A percentile compares a stretch with the other conserved stretches of the same genome.
phyloP scores from a whole-genome alignment of 2,888 invertebrate species.

The Phortica magna region DNA sequence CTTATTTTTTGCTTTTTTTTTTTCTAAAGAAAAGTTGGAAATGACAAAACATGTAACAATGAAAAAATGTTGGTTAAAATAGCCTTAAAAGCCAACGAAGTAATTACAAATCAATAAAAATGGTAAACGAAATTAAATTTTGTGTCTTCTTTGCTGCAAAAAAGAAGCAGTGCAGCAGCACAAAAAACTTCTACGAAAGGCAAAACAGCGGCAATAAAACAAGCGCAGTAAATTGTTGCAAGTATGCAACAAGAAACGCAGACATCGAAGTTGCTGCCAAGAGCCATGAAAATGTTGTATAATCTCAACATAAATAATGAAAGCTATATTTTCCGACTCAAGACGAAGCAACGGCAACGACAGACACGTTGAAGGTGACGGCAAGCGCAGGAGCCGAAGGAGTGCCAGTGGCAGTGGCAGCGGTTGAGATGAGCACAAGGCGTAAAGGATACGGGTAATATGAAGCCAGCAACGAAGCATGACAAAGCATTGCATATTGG shows the following conservation, averaged over 20 bases:
- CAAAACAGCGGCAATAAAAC: background rate
- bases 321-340: slow-evolving; percentile 52
- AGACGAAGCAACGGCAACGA: background rate
- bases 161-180: background rate
- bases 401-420: background rate
- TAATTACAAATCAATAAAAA: slow-evolving; percentile 4
- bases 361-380: background rate
- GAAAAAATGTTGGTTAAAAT: background rate
- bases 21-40: too few relatives aligned
- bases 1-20: too few relatives aligned
- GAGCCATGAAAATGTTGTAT: slow-evolving; percentile 56
- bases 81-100: background rate
- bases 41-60: too few relatives aligned
- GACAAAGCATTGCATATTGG: background rate
- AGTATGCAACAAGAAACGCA: background rate
- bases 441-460: background rate
- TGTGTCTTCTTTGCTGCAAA: background rate
- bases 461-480: background rate
- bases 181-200: background rate
- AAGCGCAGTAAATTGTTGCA: slow-evolving; percentile 6
- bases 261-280: slow-evolving; percentile 3
- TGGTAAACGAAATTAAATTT: background rate
- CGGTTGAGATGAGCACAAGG: background rate
- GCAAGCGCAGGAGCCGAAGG: background rate
- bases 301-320: slow-evolving; percentile 63